These are phyloP conservation scores for Parnassius smintheus DNA, from an alignment of 2,888 invertebrate species.

Conservation along the genomic window DNA sequence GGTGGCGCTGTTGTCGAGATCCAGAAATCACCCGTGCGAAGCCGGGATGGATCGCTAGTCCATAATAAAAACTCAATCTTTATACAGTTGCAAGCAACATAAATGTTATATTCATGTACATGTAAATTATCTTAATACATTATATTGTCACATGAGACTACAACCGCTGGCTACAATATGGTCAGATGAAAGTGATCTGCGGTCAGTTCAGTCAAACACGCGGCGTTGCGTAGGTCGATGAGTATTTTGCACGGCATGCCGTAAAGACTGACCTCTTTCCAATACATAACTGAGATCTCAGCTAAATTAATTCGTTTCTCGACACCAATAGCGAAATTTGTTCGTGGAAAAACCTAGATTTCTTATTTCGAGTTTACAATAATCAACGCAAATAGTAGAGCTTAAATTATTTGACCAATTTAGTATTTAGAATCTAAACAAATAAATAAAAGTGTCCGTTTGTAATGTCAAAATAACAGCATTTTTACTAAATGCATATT, in stretches of 20 bases:
- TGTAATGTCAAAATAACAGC: no score
- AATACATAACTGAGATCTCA: slow-evolving; percentile 13
- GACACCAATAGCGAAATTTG: background rate
- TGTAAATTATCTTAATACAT: background rate
- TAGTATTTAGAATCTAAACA: no score
- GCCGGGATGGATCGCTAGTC: no score
- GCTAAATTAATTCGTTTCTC: slow-evolving; percentile 22
- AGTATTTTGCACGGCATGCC: slow-evolving; percentile 23
- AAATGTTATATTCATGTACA: background rate
- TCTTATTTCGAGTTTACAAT: slow-evolving; percentile 3
- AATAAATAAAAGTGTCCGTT: no score
- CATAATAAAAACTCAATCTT: background rate
- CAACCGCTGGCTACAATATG: background rate
- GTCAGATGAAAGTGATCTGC: slow-evolving; percentile 30
- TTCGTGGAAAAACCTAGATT: slow-evolving; percentile 6
- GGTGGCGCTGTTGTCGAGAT: no score
- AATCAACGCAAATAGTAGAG: background rate
- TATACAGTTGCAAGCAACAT: background rate
- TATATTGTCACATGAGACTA: slow-evolving; percentile 2
- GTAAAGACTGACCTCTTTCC: slow-evolving; percentile 26
- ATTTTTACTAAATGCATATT: no score
- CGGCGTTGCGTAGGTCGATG: slow-evolving; percentile 23
- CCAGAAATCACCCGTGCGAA: no score
- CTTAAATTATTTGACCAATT: background rate
- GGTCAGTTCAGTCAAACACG: slow-evolving; percentile 15